A percentile compares a stretch with the other conserved stretches of the same genome.
These are phyloP conservation scores for Zaprionus lineosus DNA, from an alignment of 2,888 invertebrate species.

Conservation along the genomic window DNA sequence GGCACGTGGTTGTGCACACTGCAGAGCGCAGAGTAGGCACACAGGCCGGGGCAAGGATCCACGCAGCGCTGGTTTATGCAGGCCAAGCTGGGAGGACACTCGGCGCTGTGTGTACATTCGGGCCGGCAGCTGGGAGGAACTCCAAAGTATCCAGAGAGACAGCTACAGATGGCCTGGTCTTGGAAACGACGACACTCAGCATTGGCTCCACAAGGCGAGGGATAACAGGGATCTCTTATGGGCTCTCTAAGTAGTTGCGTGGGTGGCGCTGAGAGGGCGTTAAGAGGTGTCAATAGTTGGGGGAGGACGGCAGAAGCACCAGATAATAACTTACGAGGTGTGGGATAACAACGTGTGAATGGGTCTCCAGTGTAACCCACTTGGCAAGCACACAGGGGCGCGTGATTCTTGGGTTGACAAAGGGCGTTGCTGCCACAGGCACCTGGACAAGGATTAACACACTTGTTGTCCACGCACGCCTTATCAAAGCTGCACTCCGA, in stretches of 20 bases:
- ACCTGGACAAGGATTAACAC: slow-evolving; percentile 88
- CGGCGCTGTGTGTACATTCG: slow-evolving; percentile 88
- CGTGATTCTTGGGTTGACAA: slow-evolving; percentile 88
- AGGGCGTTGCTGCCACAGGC: slow-evolving; percentile 87
- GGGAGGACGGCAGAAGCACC: slow-evolving; percentile 38
- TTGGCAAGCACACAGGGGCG: slow-evolving; percentile 88
- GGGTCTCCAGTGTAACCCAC: slow-evolving; percentile 88
- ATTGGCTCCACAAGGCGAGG: slow-evolving; percentile 88
- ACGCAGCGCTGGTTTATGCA: slow-evolving; percentile 90
- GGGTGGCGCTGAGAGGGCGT: slow-evolving; percentile 68
- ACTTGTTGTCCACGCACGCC: slow-evolving; percentile 88
- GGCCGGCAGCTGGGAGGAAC: slow-evolving; percentile 89
- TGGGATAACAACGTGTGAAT: slow-evolving; percentile 84
- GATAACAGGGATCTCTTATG: slow-evolving; percentile 85
- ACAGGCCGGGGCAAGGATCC: slow-evolving; percentile 92
- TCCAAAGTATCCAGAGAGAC: slow-evolving; percentile 87
- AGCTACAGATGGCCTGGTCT: slow-evolving; percentile 86
- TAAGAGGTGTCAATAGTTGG: slow-evolving; percentile 51
- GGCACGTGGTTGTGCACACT: slow-evolving; percentile 89
- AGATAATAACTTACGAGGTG: slow-evolving; percentile 84
- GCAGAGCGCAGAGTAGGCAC: slow-evolving; percentile 87
- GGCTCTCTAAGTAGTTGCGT: slow-evolving; percentile 62
- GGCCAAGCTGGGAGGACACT: slow-evolving; percentile 89
- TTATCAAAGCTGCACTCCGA: slow-evolving; percentile 86
- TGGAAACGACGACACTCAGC: slow-evolving; percentile 86